A percentile compares a stretch with the other conserved stretches of the same genome.
phyloP scores from a whole-genome alignment of 2,797 vertebrate species.

The Pipistrellus nathusii region DNA sequence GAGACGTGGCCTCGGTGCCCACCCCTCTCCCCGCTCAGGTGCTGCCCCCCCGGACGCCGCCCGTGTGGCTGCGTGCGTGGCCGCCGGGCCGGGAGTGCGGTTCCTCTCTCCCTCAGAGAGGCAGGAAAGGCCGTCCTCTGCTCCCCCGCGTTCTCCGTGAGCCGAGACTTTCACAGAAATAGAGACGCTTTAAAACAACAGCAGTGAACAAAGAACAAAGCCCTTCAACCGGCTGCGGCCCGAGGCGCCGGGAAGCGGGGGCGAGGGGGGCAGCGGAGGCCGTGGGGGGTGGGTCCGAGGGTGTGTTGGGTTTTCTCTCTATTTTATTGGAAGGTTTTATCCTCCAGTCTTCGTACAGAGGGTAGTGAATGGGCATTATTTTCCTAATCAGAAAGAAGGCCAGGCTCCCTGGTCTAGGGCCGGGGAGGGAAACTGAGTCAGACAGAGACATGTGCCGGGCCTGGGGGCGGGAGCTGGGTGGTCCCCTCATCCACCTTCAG shows the following conservation, averaged over 20 bases:
- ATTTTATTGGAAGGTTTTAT: neutral
- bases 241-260: accelerated
- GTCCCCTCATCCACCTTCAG: accelerated
- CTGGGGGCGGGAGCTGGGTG: too few relatives aligned
- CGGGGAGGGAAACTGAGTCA: neutral
- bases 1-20: neutral
- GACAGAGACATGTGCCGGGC: neutral
- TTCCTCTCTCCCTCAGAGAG: slow-evolving; percentile 13
- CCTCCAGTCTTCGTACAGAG: neutral
- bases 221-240: neutral
- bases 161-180: neutral
- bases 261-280: neutral
- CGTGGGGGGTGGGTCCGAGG: neutral
- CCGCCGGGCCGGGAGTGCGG: too few relatives aligned
- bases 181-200: neutral
- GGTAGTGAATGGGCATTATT: neutral
- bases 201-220: too few relatives aligned
- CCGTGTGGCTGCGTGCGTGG: too few relatives aligned
- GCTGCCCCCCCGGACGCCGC: neutral
- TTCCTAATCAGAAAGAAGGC: neutral
- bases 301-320: neutral
- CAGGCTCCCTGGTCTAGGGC: neutral
- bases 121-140: neutral
- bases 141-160: neutral
- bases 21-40: neutral